Evolutionary conservation across 2,888 invertebrate genomes (phyloP).

Genomic region (Halictus quadricinctus): DNA sequence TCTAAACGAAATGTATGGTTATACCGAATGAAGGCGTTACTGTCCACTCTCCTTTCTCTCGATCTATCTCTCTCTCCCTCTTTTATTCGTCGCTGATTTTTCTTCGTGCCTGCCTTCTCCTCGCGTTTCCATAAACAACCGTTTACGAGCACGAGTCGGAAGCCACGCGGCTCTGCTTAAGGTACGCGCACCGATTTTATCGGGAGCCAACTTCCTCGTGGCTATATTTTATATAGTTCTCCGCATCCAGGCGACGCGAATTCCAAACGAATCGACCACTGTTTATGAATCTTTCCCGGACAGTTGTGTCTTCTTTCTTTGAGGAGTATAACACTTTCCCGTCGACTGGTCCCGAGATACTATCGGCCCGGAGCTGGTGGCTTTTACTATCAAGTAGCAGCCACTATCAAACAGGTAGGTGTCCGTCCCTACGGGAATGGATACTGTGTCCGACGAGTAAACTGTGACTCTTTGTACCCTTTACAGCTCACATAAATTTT

Average conservation of each 20-base stretch:
- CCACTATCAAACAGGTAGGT: not conserved
- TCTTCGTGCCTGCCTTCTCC: conserved; percentile 7
- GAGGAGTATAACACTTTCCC: not conserved
- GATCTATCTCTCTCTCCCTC: conserved; percentile 11
- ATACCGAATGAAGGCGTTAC: conserved; percentile 34
- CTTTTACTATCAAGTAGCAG: not conserved
- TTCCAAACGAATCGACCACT: conserved; percentile 11
- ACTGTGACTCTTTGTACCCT: not conserved
- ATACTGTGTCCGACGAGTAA: not conserved
- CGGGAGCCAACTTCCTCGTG: conserved; percentile 24
- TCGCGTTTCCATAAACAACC: conserved; percentile 42
- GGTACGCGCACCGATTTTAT: conserved; percentile 43
- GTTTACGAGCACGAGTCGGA: conserved; percentile 43
- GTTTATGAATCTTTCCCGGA: conserved; percentile 14
- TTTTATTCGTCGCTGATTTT: conserved; percentile 24
- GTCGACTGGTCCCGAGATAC: not conserved
- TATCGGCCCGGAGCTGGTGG: not conserved
- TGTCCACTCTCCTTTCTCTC: conserved; percentile 14
- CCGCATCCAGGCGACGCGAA: conserved; percentile 1
- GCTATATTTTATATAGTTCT: conserved; percentile 43
- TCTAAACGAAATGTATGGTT: conserved; percentile 34
- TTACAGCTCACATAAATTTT: not conserved
- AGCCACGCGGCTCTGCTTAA: conserved; percentile 31
- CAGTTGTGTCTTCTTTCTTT: conserved; percentile 10
- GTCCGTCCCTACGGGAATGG: not conserved